A percentile compares a stretch with the other conserved stretches of the same genome.
Conservation (phyloP, 2,797 vertebrate genomes). For the Sparus aurata region DNA sequence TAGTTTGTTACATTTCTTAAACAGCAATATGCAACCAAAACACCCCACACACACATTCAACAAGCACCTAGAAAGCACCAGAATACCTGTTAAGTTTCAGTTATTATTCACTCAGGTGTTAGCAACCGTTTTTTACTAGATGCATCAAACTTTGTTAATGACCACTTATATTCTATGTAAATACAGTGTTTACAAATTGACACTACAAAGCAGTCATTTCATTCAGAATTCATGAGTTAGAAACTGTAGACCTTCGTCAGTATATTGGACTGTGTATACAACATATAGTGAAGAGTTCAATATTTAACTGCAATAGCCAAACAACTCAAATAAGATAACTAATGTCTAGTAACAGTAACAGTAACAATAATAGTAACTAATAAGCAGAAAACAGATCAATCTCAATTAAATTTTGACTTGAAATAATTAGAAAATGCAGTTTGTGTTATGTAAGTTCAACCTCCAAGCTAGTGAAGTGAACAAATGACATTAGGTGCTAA, state of each 20-base stretch:
- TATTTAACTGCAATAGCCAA: neutral
- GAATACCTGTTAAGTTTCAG: constrained; percentile 2
- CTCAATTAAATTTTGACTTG: neutral
- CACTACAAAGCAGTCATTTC: neutral
- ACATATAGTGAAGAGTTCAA: neutral
- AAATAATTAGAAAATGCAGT: neutral
- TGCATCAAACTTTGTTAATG: neutral
- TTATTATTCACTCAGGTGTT: neutral
- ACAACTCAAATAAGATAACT: neutral
- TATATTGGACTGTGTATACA: neutral
- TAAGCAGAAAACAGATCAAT: no score
- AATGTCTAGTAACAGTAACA: no score
- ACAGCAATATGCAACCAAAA: neutral
- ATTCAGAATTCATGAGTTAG: neutral
- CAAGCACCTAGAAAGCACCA: neutral
- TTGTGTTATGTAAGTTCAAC: neutral
- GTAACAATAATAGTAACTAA: no score
- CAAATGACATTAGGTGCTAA: constrained; percentile 52
- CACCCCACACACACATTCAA: neutral
- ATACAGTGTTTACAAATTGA: neutral
- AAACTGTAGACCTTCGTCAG: neutral
- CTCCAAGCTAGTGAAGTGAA: neutral
- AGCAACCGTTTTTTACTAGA: neutral
- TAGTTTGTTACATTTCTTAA: neutral
- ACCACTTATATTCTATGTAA: neutral